phyloP scores from a whole-genome alignment of 2,888 invertebrate species.

The Cataglyphis albicans region DNA sequence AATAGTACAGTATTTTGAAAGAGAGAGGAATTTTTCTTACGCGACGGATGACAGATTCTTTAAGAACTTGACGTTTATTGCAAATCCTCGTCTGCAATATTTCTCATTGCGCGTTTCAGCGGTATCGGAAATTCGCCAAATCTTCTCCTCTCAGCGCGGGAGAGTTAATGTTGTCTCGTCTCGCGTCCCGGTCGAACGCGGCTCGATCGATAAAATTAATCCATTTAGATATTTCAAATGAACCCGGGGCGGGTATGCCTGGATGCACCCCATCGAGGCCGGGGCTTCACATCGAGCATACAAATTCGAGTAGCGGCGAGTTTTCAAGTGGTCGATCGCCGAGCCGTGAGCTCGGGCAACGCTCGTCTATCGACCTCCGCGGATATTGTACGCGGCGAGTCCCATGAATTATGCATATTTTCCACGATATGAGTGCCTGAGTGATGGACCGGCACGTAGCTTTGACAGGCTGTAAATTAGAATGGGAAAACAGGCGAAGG shows the following conservation, averaged over 20 bases:
- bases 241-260: slow-evolving; percentile 42
- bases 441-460: slow-evolving; percentile 82
- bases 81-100: neutral
- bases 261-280: slow-evolving; percentile 40
- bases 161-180: slow-evolving; percentile 49
- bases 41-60: neutral
- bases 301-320: slow-evolving; percentile 62
- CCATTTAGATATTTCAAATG: slow-evolving; percentile 58
- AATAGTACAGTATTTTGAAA: neutral
- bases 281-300: slow-evolving; percentile 47
- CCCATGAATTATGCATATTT: slow-evolving; percentile 85
- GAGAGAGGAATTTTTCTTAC: neutral
- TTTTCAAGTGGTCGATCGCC: slow-evolving; percentile 73
- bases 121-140: slow-evolving; percentile 8
- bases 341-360: slow-evolving; percentile 33
- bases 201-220: slow-evolving; percentile 55
- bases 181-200: slow-evolving; percentile 24
- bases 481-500: slow-evolving; percentile 76
- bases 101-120: slow-evolving; percentile 7
- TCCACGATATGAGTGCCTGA: slow-evolving; percentile 85
- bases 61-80: neutral
- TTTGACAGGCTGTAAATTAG: slow-evolving; percentile 85
- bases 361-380: slow-evolving; percentile 69
- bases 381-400: slow-evolving; percentile 74
- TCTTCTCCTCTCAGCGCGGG: neutral